These are phyloP conservation scores for Iselma pallidipennis DNA, from an alignment of 2,888 invertebrate species.

Conservation along the genomic window DNA sequence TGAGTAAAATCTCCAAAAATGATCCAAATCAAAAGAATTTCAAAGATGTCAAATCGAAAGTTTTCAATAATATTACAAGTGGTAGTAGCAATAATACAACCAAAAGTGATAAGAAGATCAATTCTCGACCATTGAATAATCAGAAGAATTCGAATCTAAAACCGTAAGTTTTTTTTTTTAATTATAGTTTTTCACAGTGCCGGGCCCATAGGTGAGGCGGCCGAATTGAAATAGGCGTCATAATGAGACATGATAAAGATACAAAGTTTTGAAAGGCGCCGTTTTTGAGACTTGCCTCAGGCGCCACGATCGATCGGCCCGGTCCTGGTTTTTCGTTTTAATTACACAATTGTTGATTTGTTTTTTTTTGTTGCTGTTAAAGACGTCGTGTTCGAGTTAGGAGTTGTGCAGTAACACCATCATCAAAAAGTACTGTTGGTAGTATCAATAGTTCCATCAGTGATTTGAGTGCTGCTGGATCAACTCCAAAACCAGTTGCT, in stretches of 20 bases:
- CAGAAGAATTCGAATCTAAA: constrained; percentile 46
- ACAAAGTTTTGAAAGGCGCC: no score
- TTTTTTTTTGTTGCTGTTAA: no score
- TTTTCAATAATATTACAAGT: constrained; percentile 42
- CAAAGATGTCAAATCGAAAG: constrained; percentile 88
- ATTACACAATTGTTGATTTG: no score
- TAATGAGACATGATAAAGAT: no score
- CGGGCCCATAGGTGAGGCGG: no score
- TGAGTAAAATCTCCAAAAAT: constrained; percentile 78
- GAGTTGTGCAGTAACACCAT: constrained; percentile 64
- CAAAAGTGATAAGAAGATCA: constrained; percentile 28
- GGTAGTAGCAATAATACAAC: constrained; percentile 6
- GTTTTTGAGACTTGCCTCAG: no score
- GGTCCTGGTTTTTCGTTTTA: no score
- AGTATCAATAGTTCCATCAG: constrained; percentile 73
- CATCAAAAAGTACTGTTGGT: constrained; percentile 52
- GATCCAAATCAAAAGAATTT: constrained; percentile 73
- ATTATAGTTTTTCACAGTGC: no score
- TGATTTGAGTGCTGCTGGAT: constrained; percentile 64
- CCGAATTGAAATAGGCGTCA: no score
- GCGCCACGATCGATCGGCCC: no score
- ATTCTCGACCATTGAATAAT: constrained; percentile 28
- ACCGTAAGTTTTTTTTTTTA: constrained; percentile 44
- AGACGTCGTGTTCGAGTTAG: constrained; percentile 58
- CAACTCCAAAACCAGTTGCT: constrained; percentile 47